Evolutionary conservation across 2,113 vertebrate species (phyloP), one percentile per base, ranked within the genome.

Genomic region (Heterochromis multidens): DNA sequence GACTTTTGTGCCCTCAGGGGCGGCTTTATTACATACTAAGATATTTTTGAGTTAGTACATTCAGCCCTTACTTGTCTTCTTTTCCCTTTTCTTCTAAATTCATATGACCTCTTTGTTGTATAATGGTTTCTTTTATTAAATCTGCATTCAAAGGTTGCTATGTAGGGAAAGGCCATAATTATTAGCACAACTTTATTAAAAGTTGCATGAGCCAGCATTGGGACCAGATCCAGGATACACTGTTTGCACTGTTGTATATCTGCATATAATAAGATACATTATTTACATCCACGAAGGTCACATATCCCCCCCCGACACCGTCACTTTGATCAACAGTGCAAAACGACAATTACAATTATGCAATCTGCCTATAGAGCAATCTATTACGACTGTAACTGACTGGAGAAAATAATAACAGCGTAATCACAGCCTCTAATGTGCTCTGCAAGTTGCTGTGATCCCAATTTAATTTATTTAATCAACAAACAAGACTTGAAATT

Each of bases 391-490:
- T 17, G 31, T 82, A 92, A 92, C 81, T 90, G 88, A 87, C 86
- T 80, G 77, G 86, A 91, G 91, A 61, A 79, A 85, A 90, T 65
- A 91, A 84, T 80, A 82, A 86, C 2, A 0, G 79, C 19, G 23
- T 85, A 86, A 92, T 92, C 88, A 85, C 67, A 43, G 83, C 56
- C 82, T 83, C 86, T 90, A 81, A 86, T 77, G 76, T 43, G 85
- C 87, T 84, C 76, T 80, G 88, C 65, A 84, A 80, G 79, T 90
- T 86, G 88, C 79, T 72, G 82, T 81, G 87, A 88, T 91, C 86
- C 80, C 61, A 49, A 49, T 85, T 88, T 90, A 80, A 93, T 91
- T 90, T 83, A 82, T 85, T 90, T 86, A 88, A 92, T 87, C 84
- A 91, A 89, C 86, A 88, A 80, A 85, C 49, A 12, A 82, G 89